These are phyloP conservation scores for Temnothorax unifasciatus DNA, from an alignment of 2,888 invertebrate genomes.

Conservation along the genomic window DNA sequence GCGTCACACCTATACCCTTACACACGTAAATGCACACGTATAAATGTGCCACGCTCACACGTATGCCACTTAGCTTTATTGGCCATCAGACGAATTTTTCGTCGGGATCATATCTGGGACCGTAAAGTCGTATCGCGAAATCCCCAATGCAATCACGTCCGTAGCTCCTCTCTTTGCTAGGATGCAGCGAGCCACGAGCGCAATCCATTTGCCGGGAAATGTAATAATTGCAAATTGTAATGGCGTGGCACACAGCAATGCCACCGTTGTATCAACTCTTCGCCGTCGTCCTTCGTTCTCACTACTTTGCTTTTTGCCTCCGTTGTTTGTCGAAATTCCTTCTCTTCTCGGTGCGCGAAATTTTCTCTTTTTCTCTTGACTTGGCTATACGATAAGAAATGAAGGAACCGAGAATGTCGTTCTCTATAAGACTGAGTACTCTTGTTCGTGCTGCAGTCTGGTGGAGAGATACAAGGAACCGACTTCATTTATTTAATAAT, in stretches of 20 bases:
- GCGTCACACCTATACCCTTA: not conserved
- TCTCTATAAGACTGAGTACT: not conserved
- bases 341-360: not conserved
- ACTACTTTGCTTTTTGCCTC: slow-evolving; percentile 46
- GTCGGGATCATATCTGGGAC: slow-evolving; percentile 57
- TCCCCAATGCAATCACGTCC: slow-evolving; percentile 71
- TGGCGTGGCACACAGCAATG: slow-evolving; percentile 78
- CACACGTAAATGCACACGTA: not conserved
- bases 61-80: slow-evolving; percentile 48
- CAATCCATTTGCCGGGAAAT: slow-evolving; percentile 82
- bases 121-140: slow-evolving; percentile 64
- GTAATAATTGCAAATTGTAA: slow-evolving; percentile 85
- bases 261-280: slow-evolving; percentile 78
- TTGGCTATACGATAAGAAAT: not conserved
- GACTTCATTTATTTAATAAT: slow-evolving; percentile 20
- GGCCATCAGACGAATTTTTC: slow-evolving; percentile 54
- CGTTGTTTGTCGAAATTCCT: slow-evolving; percentile 51
- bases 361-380: not conserved
- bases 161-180: slow-evolving; percentile 65
- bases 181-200: slow-evolving; percentile 56
- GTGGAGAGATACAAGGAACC: not conserved
- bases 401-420: not conserved
- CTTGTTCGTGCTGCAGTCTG: slow-evolving; percentile 19
- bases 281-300: slow-evolving; percentile 60
- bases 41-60: slow-evolving; percentile 23